Percentiles rank a stretch among this genome's conserved stretches.
These are phyloP conservation scores for Philopotamus ludificatus DNA, from an alignment of 1,140 invertebrate genomes.

Conservation along the genomic window DNA sequence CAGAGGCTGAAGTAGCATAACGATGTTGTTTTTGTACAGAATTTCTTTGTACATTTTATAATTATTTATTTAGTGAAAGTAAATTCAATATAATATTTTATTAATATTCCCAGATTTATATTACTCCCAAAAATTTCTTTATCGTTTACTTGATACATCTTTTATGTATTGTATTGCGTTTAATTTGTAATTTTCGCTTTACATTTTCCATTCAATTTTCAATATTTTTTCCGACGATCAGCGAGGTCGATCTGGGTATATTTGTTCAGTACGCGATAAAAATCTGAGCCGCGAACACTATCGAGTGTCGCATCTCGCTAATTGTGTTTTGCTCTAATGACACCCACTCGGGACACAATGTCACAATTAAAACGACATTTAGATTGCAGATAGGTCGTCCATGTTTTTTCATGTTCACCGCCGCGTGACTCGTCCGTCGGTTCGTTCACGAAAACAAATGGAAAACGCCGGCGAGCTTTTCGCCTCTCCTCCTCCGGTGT, in stretches of 20 bases:
- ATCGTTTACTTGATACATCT: too few relatives aligned
- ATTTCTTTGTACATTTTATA: too few relatives aligned
- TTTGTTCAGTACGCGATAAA: neutral
- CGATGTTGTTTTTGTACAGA: too few relatives aligned
- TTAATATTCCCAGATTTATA: too few relatives aligned
- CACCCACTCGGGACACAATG: conserved; percentile 9
- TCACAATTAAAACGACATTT: conserved; percentile 26
- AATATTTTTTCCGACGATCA: too few relatives aligned
- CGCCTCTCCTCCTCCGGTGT: neutral
- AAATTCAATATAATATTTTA: too few relatives aligned
- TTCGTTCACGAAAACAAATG: neutral
- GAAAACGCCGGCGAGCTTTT: neutral
- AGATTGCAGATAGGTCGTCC: conserved; percentile 7
- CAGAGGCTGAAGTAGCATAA: too few relatives aligned
- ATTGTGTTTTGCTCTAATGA: conserved; percentile 12
- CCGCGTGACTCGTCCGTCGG: neutral
- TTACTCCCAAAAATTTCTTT: too few relatives aligned
- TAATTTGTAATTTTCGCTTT: too few relatives aligned
- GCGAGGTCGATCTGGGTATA: neutral
- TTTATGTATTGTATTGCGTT: too few relatives aligned
- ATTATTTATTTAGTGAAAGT: too few relatives aligned
- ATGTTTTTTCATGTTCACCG: neutral
- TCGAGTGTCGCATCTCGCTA: conserved; percentile 4
- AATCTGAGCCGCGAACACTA: conserved; percentile 21
- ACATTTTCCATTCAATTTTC: too few relatives aligned